Evolutionary conservation across 2,888 invertebrate species (phyloP), one percentile per base, ranked within the genome.

Genomic region (Aquatica leii): DNA sequence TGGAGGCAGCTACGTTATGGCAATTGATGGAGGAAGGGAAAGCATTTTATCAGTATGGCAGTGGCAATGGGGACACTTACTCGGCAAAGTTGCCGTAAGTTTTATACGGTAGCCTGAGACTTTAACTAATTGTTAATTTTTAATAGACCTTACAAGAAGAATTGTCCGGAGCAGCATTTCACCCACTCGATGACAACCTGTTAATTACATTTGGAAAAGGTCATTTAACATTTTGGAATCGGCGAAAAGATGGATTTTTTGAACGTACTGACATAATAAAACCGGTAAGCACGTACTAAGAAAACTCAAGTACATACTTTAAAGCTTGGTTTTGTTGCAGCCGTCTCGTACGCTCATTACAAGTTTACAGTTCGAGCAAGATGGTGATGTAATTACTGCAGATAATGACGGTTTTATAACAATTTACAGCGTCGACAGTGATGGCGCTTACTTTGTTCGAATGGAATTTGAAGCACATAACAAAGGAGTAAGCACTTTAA

Each of bases 31-130:
- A 2, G 94, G 95, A 0, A 86, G 93, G 51, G 95, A 95, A 80
- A 93, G 95, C 76, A 93, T 95, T 66, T 84, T 96, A 1, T 94
- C 94, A 0, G 94, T 97, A 0, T 97, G 96, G 96, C 94, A 96
- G 74, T 96, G 96, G 96, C 93, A 94, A 76, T 94, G 95, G 90
- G 94, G 94, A 54, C 92, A 93, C 81, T 84, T 95, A n/a, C 86
- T 96, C 6, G 95, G 95, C 60, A 94, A 95, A 89, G 95, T 96
- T 54, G 94, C 95, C 69, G 96, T 96, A 84, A 89, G 91, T 86
- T 62, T 49, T 31, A 9, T 12, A 9, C 49, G 6, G n/a, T n/a
- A n/a, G n/a, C n/a, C n/a, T n/a, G n/a, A n/a, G n/a, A n/a, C n/a
- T n/a, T n/a, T n/a, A n/a, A n/a, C n/a, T n/a, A n/a, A n/a, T n/a